Base-by-base conservation (phyloP, 2,797 vertebrate genomes). In the Notolabrus celidotus region DNA sequence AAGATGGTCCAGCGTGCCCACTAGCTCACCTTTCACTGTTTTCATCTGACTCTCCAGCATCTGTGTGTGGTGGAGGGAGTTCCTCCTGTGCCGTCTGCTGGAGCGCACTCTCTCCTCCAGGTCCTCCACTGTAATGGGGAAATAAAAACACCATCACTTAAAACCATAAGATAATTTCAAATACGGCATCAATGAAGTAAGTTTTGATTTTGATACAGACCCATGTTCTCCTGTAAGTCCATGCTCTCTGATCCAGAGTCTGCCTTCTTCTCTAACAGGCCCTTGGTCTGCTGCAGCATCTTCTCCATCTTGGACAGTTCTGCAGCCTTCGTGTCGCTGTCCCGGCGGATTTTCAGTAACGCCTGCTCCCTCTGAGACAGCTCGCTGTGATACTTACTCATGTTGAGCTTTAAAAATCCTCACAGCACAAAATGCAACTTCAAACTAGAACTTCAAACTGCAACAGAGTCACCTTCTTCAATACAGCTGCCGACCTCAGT, bases 71-170 rank as follows among this genome's bases (percentile, higher is more conserved):
- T 97, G 95, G 39, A 95, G 86, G 10, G 95, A 95, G 86, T 94
- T 95, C 17, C 94, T 93, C 56, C 95, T 86, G 75, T 95, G 86
- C 43, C 86, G 90, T 75, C 96, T 93, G 83, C 91, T 96, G 50
- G 92, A 94, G 72, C 96, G 93, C 31, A 98, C 91, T 63, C 94
- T 95, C 53, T 96, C 96, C 93, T 98, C 96, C 80, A 98, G 90
- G 71, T 96, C 93, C 66, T 94, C 92, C 80, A 95, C 96, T 99
- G 56, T 25, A 19, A 23, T 4, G 5, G 46, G 23, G n/a, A 36
- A 50, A 3, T n/a, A 53, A 15, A 23, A 11, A 66, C 20, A 34
- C 49, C 31, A 55, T 4, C 6, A 46, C 20, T 46, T 10, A 14
- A 23, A 23, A 7, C 46, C 10, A 20, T 10, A 4, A 20, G 42